Percentiles rank a stretch among this genome's conserved stretches.
Evolutionary conservation across 2,797 vertebrate genomes (phyloP).

Genomic region (Crocidura indochinensis): DNA sequence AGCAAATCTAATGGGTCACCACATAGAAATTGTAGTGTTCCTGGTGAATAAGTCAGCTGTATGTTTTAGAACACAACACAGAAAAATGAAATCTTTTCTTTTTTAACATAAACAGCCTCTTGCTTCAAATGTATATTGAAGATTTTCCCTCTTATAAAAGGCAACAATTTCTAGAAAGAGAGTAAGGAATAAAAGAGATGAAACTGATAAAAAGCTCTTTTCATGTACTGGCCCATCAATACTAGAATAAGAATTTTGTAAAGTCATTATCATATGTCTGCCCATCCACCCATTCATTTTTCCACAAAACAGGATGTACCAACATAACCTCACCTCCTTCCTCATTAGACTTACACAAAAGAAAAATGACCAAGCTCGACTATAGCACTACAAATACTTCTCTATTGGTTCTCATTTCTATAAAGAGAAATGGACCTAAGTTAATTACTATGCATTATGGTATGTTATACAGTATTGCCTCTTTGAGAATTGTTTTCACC

Average conservation of each 20-base stretch:
- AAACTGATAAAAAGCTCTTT: background rate
- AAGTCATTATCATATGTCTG: background rate
- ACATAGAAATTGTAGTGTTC: slow-evolving; percentile 21
- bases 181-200: slow-evolving; percentile 25
- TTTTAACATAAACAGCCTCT: slow-evolving; percentile 68
- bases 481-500: slow-evolving; percentile 80
- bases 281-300: background rate
- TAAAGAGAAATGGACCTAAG: slow-evolving; percentile 79
- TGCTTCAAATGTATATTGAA: slow-evolving; percentile 36
- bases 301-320: slow-evolving; percentile 52
- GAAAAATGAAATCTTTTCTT: slow-evolving; percentile 49
- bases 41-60: background rate
- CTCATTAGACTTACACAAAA: slow-evolving; percentile 77
- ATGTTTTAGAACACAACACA: slow-evolving; percentile 65
- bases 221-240: slow-evolving; percentile 13
- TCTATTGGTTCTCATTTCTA: slow-evolving; percentile 72
- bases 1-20: slow-evolving; percentile 12
- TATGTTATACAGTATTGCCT: slow-evolving; percentile 79
- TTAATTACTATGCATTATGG: background rate
- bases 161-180: slow-evolving; percentile 50
- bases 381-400: slow-evolving; percentile 76
- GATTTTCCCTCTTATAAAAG: background rate
- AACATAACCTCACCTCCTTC: slow-evolving; percentile 61
- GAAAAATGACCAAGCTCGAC: slow-evolving; percentile 87
- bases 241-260: slow-evolving; percentile 33